Conservation (phyloP, 2,113 vertebrate species). For the Sander lucioperca region DNA sequence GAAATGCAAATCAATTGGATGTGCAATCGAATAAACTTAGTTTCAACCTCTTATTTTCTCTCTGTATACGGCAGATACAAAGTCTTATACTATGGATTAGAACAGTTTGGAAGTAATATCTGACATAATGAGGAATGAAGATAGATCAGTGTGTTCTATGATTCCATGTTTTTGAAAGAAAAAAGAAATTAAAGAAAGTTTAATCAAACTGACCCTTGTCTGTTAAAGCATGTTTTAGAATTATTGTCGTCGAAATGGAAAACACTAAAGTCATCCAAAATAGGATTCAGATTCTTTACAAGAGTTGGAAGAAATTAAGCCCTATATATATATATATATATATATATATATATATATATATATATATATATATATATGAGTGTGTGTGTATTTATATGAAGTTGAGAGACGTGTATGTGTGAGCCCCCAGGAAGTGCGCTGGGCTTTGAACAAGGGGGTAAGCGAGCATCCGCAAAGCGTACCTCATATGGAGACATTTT, state of each 20-base stretch:
- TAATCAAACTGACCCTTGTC: neutral
- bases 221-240: neutral
- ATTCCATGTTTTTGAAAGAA: too few relatives aligned
- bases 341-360: too few relatives aligned
- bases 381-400: too few relatives aligned
- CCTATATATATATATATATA: too few relatives aligned
- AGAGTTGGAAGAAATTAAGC: too few relatives aligned
- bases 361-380: too few relatives aligned
- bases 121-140: neutral
- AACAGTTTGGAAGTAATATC: slow-evolving; percentile 11
- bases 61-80: neutral
- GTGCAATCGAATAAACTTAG: slow-evolving; percentile 55
- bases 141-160: neutral
- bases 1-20: slow-evolving; percentile 62
- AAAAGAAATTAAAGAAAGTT: neutral
- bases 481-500: too few relatives aligned
- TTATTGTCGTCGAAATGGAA: neutral
- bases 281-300: neutral
- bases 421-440: too few relatives aligned
- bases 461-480: too few relatives aligned
- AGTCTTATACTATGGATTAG: slow-evolving; percentile 18
- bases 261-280: neutral
- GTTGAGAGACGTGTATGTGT: too few relatives aligned
- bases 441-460: too few relatives aligned
- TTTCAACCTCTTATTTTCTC: slow-evolving; percentile 27